These are phyloP conservation scores for Ametastegia equiseti DNA, from an alignment of 2,888 invertebrate species.

Conservation along the genomic window DNA sequence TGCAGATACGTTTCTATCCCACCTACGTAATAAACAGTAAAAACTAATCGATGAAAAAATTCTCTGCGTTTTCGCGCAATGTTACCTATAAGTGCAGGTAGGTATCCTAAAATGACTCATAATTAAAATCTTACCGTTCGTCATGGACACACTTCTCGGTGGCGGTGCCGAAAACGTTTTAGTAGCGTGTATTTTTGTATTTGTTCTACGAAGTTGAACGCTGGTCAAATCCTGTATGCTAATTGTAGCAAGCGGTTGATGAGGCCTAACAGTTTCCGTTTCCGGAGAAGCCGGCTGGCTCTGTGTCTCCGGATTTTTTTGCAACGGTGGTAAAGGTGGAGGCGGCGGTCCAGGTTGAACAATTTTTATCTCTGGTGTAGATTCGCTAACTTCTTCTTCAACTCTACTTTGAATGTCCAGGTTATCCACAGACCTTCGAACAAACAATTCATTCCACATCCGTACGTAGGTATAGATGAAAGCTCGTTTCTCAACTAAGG, in stretches of 20 bases:
- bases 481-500: background rate
- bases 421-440: constrained; percentile 71
- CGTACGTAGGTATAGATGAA: no score
- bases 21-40: no score
- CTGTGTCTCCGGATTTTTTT: constrained; percentile 46
- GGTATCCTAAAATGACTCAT: no score
- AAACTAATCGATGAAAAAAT: no score
- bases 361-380: constrained; percentile 35
- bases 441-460: background rate
- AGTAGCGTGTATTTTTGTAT: constrained; percentile 83
- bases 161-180: constrained; percentile 92
- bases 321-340: constrained; percentile 74
- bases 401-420: constrained; percentile 71
- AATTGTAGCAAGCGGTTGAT: constrained; percentile 91
- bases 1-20: no score
- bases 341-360: constrained; percentile 77
- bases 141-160: constrained; percentile 85
- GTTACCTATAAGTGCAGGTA: no score
- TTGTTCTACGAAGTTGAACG: constrained; percentile 87
- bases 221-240: constrained; percentile 92
- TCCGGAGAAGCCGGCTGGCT: constrained; percentile 69
- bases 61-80: no score
- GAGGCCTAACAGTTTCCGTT: constrained; percentile 77
- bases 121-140: constrained; percentile 69
- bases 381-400: constrained; percentile 57